Base-by-base conservation (phyloP, 30 jellyfish, hydroid and myxozoan genomes). In the Catostylus mosaicus region DNA sequence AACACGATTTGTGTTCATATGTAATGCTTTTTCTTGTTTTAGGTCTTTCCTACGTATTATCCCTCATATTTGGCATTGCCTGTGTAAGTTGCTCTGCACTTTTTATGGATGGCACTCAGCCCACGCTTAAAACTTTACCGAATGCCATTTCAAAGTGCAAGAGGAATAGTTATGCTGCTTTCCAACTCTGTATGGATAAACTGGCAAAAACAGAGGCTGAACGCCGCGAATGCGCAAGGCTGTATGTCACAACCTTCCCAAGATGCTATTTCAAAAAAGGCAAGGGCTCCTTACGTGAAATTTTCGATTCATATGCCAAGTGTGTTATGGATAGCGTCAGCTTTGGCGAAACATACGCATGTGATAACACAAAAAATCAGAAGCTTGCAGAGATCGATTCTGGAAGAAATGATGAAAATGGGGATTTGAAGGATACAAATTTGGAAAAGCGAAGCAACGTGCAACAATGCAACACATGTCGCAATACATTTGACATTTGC, bases 381-480 rank as follows among this genome's bases (percentile, higher is more conserved):
- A 1, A 6, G 34, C 61, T 33, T 32, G 43, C 57, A 26, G 29
- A 5, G 24, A 23, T 30, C 36, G 33, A 33, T 5, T 16, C 65
- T 11, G 14, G 31, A 1, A 14, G 8, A 9, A 66, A 19, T 23
- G 80, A 34, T 2, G n/a, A n/a, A n/a, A n/a, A n/a, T n/a, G n/a
- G n/a, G n/a, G n/a, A n/a, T n/a, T n/a, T n/a, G n/a, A n/a, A n/a
- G n/a, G 80, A 68, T 19, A 36, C 14, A n/a, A 0, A 64, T 1
- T 36, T 10, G 35, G 37, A 34, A 5, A 35, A 68, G 80, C 34
- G 65, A 18, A 30, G 63, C 11, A 68, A 68, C 19, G 37, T 68
- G 37, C 80, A 68, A n/a, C 37, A n/a, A 1, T 68, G 80, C 61
- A 68, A 68, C 65, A n/a, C 27, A 3, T 68, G 80, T 30, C 43